Percentiles rank a stretch among this genome's conserved stretches.
Conservation (phyloP, 2,888 invertebrate species). For the Palloptera scutellata region DNA sequence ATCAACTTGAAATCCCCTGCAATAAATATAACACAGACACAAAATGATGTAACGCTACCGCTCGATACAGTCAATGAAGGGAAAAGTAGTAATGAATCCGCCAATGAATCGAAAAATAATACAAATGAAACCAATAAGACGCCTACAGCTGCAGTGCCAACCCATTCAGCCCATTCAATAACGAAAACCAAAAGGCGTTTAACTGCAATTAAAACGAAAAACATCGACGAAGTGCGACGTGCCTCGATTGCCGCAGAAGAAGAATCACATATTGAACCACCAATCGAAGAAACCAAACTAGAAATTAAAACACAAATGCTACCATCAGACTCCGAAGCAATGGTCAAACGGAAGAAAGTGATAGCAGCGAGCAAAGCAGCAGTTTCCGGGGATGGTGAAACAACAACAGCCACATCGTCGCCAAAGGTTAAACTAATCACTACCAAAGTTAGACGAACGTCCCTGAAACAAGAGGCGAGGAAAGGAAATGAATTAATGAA, state of each 20-base stretch:
- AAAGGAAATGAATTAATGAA: constrained; percentile 5
- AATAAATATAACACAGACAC: not conserved
- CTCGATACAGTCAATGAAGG: not conserved
- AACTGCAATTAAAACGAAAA: not conserved
- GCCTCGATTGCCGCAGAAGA: constrained; percentile 61
- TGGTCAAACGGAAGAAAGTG: constrained; percentile 47
- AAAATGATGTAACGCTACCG: not conserved
- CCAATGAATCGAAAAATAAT: not conserved
- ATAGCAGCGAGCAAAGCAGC: constrained; percentile 34
- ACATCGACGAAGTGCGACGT: constrained; percentile 39
- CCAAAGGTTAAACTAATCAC: constrained; percentile 37
- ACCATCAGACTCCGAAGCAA: constrained; percentile 58
- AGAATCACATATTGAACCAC: constrained; percentile 52
- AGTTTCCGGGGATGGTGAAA: constrained; percentile 38
- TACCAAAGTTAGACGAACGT: constrained; percentile 40
- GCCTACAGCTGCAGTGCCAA: not conserved
- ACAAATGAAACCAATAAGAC: not conserved
- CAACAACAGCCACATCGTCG: constrained; percentile 26
- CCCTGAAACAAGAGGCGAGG: constrained; percentile 31
- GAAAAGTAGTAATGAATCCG: not conserved
- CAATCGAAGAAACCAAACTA: constrained; percentile 37
- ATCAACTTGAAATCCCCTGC: not conserved
- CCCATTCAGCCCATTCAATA: no score
- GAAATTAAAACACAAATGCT: constrained; percentile 48
- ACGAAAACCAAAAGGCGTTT: not conserved